A percentile compares a stretch with the other conserved stretches of the same genome.
Evolutionary conservation across 2,797 vertebrate genomes (phyloP).

Genomic region (Chiroxiphia lanceolata): DNA sequence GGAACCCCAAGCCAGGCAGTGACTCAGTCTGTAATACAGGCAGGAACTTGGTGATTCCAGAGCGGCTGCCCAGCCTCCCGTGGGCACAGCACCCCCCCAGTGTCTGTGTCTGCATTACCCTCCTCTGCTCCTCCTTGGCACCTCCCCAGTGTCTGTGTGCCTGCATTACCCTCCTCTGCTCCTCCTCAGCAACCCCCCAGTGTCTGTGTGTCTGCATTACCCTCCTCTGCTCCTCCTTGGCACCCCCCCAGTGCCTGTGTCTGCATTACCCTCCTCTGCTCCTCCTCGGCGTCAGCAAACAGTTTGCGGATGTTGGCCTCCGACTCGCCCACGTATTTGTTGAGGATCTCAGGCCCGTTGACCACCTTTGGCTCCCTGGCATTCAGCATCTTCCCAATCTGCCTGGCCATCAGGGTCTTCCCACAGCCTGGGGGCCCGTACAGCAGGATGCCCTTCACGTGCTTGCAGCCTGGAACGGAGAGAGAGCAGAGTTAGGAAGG

Average conservation of each 20-base stretch:
- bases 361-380: constrained; percentile 96
- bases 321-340: constrained; percentile 96
- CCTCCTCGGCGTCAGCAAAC: constrained; percentile 96
- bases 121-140: constrained; percentile 95
- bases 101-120: constrained; percentile 75
- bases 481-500: background rate
- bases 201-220: background rate
- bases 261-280: constrained; percentile 89
- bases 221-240: too few species aligned
- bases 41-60: background rate
- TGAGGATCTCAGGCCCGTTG: constrained; percentile 96
- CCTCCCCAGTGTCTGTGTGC: too few species aligned
- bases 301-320: constrained; percentile 98
- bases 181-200: background rate
- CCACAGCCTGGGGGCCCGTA: constrained; percentile 96
- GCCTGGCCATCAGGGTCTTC: constrained; percentile 96
- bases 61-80: background rate
- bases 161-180: background rate
- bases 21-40: background rate
- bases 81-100: background rate
- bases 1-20: background rate
- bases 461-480: constrained; percentile 87
- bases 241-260: background rate
- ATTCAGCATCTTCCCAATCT: constrained; percentile 98
- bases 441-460: constrained; percentile 95